These are phyloP conservation scores for Acomys russatus DNA, from an alignment of 2,797 vertebrate genomes.

Conservation along the genomic window DNA sequence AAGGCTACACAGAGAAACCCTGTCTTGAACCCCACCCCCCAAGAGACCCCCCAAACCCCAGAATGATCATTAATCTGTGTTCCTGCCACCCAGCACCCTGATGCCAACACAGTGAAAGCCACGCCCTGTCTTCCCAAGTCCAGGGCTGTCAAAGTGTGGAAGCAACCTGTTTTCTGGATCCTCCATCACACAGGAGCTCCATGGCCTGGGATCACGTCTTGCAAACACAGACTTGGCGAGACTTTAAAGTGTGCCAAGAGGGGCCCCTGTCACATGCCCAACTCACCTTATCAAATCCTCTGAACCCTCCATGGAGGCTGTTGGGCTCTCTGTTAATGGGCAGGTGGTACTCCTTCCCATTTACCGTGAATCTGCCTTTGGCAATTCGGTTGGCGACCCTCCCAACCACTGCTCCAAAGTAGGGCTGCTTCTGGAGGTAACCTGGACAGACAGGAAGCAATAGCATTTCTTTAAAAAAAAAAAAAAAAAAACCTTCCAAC, in stretches of 20 bases:
- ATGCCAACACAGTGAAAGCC: neutral
- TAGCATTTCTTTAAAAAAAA: neutral
- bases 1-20: too few species aligned
- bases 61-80: neutral
- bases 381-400: constrained; percentile 97
- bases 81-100: neutral
- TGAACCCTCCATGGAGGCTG: constrained; percentile 94
- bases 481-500: neutral
- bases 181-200: neutral
- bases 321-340: constrained; percentile 95
- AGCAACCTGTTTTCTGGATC: neutral
- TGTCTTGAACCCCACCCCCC: too few species aligned
- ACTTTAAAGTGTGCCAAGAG: neutral
- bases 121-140: neutral
- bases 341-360: constrained; percentile 92
- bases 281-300: constrained; percentile 96
- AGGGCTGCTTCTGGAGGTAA: constrained; percentile 93
- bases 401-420: constrained; percentile 94
- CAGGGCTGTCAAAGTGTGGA: neutral
- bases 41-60: too few species aligned
- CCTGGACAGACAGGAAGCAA: constrained; percentile 86
- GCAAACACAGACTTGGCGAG: neutral
- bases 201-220: neutral
- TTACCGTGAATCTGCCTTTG: constrained; percentile 90
- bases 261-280: neutral